Percentiles rank a stretch among this genome's conserved stretches.
Conservation (phyloP, 1,140 invertebrate genomes). For the Anastrepha obliqua region DNA sequence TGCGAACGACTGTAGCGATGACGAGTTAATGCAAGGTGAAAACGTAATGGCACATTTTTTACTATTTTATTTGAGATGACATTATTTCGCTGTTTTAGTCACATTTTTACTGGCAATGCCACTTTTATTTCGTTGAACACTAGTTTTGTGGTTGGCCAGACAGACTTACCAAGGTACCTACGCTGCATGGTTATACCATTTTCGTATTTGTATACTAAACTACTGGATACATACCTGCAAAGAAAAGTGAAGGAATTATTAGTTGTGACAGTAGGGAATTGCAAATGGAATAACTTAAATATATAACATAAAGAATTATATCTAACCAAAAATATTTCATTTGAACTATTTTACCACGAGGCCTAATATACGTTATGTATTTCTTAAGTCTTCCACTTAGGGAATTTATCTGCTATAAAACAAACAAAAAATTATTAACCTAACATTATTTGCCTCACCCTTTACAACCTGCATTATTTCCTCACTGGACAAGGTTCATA, state of each 20-base stretch:
- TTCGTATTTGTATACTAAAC: neutral
- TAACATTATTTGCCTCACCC: no score
- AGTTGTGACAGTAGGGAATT: no score
- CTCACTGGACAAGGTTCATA: no score
- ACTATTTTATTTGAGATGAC: neutral
- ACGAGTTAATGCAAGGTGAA: neutral
- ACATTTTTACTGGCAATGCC: neutral
- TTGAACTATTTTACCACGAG: no score
- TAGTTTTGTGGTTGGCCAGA: neutral
- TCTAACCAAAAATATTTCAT: no score
- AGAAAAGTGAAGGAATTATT: neutral
- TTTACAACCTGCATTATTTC: no score
- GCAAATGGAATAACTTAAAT: no score
- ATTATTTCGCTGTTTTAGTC: neutral
- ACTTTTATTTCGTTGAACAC: neutral
- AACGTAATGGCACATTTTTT: neutral
- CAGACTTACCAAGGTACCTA: constrained; percentile 2
- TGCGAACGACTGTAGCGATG: neutral
- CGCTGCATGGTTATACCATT: neutral
- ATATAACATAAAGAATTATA: no score
- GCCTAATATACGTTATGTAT: no score
- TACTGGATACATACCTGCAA: constrained; percentile 7
- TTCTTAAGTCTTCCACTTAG: no score
- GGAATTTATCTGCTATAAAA: no score
- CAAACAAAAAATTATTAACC: no score